phyloP scores from a whole-genome alignment of 2,888 invertebrate genomes.

The Troilus luridus region DNA sequence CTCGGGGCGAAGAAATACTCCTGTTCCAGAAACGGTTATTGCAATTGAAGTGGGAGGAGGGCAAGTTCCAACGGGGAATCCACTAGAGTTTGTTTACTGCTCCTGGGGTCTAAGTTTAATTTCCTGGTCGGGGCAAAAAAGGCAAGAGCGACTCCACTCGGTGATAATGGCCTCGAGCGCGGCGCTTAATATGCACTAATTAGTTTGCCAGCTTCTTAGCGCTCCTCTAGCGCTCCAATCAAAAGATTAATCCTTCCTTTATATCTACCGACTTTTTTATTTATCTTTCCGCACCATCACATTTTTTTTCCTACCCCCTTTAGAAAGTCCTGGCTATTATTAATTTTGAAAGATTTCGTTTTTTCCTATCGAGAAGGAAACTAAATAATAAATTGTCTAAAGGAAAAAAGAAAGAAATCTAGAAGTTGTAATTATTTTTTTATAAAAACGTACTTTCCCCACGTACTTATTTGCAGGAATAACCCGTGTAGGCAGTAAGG shows the following conservation, averaged over 20 bases:
- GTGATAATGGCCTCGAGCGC: background rate
- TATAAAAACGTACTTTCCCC: too few relatives aligned
- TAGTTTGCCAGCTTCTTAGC: slow-evolving; percentile 25
- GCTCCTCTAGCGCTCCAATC: background rate
- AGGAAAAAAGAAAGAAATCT: background rate
- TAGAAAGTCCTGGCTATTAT: background rate
- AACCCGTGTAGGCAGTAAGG: too few relatives aligned
- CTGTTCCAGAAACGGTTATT: background rate
- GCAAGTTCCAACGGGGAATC: background rate
- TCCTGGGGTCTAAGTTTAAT: background rate
- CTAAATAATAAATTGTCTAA: background rate
- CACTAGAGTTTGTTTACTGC: slow-evolving; percentile 19
- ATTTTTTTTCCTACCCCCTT: background rate
- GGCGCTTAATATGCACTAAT: slow-evolving; percentile 5
- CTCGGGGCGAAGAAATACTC: background rate
- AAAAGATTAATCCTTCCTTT: slow-evolving; percentile 29
- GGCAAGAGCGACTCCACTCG: background rate
- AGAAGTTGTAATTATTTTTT: too few relatives aligned
- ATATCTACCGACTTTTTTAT: background rate
- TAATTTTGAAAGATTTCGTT: background rate
- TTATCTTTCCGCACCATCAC: background rate
- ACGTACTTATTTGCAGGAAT: too few relatives aligned
- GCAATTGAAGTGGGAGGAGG: background rate
- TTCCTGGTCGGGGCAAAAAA: background rate
- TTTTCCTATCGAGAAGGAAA: background rate